Conservation (phyloP, 2,113 vertebrate species). For the Choloepus hoffmanni region DNA sequence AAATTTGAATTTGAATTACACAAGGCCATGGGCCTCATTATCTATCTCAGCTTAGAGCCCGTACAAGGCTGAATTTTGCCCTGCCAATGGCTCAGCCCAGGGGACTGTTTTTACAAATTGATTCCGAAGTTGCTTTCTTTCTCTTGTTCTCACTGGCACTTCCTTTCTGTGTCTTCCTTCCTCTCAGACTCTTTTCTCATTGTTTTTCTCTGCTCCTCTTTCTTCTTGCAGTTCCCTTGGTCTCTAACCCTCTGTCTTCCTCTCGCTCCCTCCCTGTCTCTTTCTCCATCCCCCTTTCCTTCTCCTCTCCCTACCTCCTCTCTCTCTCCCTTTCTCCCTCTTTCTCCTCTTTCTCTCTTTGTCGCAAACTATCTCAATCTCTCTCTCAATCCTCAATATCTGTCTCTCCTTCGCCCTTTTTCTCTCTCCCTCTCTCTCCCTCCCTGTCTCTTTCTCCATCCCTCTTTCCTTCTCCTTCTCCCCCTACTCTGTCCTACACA, state of each 20-base stretch:
- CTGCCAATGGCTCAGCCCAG: neutral
- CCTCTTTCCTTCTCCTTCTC: neutral
- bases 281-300: no score
- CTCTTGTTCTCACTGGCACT: neutral
- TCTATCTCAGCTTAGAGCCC: neutral
- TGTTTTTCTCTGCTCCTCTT: neutral
- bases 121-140: neutral
- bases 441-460: rapidly evolving
- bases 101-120: rapidly evolving
- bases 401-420: neutral
- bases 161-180: no score
- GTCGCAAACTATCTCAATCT: neutral
- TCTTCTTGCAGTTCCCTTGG: no score
- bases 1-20: neutral
- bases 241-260: no score
- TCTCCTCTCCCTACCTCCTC: neutral
- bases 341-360: neutral
- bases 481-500: conserved; percentile 60
- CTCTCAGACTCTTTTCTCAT: neutral
- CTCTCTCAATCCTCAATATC: neutral
- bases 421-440: no score
- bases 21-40: rapidly evolving
- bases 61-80: neutral
- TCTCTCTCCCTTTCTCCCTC: neutral
- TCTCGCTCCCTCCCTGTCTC: neutral